Percentiles rank a stretch among this genome's conserved stretches.
Conservation (phyloP, 2,888 invertebrate species). For the Drosophila mettleri region DNA sequence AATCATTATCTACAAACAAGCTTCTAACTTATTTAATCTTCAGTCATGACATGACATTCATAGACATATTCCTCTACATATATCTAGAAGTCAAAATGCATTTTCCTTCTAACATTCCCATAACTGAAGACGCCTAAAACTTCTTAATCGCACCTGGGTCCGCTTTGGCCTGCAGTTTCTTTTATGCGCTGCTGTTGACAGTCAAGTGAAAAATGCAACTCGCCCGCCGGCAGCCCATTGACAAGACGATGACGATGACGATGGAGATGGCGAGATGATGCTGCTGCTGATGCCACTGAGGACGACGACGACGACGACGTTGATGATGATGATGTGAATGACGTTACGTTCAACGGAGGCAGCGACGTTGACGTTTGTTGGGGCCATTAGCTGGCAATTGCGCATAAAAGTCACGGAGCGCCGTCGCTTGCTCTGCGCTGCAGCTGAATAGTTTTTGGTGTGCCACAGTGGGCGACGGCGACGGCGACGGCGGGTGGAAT, state of each 20-base stretch:
- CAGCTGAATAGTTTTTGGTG: conserved; percentile 53
- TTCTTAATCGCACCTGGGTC: conserved; percentile 37
- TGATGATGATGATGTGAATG: conserved; percentile 67
- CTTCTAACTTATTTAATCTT: too few species aligned
- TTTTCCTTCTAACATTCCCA: too few species aligned
- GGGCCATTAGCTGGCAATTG: conserved; percentile 76
- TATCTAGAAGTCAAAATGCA: too few species aligned
- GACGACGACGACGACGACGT: conserved; percentile 57
- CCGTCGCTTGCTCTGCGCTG: conserved; percentile 30
- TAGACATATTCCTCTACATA: too few species aligned
- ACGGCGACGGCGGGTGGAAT: not conserved
- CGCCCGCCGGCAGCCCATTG: conserved; percentile 69
- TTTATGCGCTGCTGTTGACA: conserved; percentile 69
- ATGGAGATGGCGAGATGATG: conserved; percentile 16
- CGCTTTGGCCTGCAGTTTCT: conserved; percentile 37
- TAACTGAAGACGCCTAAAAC: not conserved
- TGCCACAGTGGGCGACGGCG: too few species aligned
- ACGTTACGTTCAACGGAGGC: conserved; percentile 67
- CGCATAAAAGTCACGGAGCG: conserved; percentile 76
- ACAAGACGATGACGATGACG: conserved; percentile 41
- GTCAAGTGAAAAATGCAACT: conserved; percentile 79
- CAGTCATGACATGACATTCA: too few species aligned
- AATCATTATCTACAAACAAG: too few species aligned
- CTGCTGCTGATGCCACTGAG: not conserved
- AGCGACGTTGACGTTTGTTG: conserved; percentile 45